These are phyloP conservation scores for Reticulitermes lucifugus DNA, from an alignment of 2,888 invertebrate genomes.

Conservation along the genomic window DNA sequence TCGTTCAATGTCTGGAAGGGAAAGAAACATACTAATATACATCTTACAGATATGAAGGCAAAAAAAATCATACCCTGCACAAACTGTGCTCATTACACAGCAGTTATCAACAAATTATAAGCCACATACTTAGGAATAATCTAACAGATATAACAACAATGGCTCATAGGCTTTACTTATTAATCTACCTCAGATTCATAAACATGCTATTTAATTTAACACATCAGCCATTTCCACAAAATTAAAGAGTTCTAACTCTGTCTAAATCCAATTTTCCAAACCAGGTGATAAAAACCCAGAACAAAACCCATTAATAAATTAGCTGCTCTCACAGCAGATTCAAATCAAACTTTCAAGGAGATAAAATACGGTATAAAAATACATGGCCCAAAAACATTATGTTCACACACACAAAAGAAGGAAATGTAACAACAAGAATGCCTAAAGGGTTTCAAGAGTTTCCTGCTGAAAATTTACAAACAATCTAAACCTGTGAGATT, in stretches of 20 bases:
- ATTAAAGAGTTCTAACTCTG: neutral
- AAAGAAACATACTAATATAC: too few species aligned
- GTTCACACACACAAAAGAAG: slow-evolving; percentile 8
- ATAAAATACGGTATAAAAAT: slow-evolving; percentile 9
- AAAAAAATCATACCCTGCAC: too few species aligned
- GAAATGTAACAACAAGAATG: slow-evolving; percentile 16
- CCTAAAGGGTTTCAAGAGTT: neutral
- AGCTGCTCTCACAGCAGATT: neutral
- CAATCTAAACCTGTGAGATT: too few species aligned
- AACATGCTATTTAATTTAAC: neutral
- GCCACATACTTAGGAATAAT: too few species aligned
- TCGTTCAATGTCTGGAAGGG: too few species aligned
- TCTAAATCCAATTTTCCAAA: neutral
- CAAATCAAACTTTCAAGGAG: neutral
- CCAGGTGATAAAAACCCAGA: neutral
- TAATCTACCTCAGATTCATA: too few species aligned
- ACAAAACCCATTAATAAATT: neutral
- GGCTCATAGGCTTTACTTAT: too few species aligned
- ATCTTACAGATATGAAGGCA: too few species aligned
- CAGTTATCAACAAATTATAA: too few species aligned
- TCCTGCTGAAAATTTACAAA: neutral
- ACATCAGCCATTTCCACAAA: neutral
- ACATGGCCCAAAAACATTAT: slow-evolving; percentile 7
- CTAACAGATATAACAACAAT: too few species aligned
- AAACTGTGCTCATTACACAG: too few species aligned